Conservation (phyloP, 2,888 invertebrate genomes). For the Drosophila buzzatii region DNA sequence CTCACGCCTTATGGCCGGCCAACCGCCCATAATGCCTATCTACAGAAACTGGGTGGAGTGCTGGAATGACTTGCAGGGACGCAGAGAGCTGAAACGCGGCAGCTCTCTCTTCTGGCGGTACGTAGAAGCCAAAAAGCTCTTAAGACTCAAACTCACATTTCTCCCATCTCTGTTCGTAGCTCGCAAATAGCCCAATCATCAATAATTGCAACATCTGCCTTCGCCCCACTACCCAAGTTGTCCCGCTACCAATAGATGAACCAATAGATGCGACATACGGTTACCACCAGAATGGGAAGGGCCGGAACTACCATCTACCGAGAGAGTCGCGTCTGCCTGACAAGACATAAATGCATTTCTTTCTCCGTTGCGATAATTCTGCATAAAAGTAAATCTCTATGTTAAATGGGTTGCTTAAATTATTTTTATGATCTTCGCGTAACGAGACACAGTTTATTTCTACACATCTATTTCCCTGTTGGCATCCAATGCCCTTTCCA, state of each 20-base stretch:
- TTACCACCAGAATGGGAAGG: conserved; percentile 16
- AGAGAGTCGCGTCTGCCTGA: conserved; percentile 42
- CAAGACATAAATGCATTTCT: conserved; percentile 68
- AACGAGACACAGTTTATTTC: conserved; percentile 24
- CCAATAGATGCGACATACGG: conserved; percentile 28
- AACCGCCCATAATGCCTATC: conserved; percentile 93
- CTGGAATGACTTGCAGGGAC: conserved; percentile 91
- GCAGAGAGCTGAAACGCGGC: conserved; percentile 93
- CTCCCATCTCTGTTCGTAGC: conserved; percentile 23
- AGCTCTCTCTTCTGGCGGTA: conserved; percentile 88
- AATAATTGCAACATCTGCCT: conserved; percentile 41
- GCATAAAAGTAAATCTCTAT: conserved; percentile 39
- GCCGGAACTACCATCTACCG: conserved; percentile 37
- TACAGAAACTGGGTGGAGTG: conserved; percentile 94
- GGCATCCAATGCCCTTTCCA: conserved; percentile 51
- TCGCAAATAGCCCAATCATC: conserved; percentile 41
- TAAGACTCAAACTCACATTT: not conserved
- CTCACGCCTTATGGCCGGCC: conserved; percentile 92
- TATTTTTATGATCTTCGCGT: conserved; percentile 8
- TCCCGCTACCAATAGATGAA: conserved; percentile 68
- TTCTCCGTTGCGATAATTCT: conserved; percentile 43
- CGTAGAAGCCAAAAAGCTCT: not conserved
- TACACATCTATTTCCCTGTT: conserved; percentile 13
- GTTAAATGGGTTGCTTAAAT: conserved; percentile 37
- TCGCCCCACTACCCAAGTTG: conserved; percentile 72